Conservation (phyloP, 2,888 invertebrate genomes). For the Nebria brevicollis region DNA sequence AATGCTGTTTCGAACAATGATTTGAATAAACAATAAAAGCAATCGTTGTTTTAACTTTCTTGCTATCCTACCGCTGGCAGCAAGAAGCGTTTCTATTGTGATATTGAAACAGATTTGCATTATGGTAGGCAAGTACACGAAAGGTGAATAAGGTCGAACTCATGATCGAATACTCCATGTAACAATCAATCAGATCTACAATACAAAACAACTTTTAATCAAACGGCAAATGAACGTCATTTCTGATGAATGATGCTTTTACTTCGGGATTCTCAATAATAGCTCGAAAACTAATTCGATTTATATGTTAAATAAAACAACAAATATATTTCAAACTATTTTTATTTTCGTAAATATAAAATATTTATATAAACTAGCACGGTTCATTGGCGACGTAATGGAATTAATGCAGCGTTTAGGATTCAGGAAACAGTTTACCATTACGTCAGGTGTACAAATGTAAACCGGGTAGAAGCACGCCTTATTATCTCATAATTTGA, state of each 20-base stretch:
- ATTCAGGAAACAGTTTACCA: background rate
- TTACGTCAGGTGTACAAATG: background rate
- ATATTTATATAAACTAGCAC: no score
- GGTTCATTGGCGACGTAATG: background rate
- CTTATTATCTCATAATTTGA: constrained; percentile 3
- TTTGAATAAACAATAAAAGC: background rate
- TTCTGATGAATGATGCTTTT: background rate
- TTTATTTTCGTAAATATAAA: no score
- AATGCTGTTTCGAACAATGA: background rate
- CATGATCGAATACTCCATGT: background rate
- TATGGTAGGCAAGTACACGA: background rate
- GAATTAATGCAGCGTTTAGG: background rate
- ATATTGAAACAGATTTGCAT: background rate
- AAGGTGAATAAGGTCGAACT: background rate
- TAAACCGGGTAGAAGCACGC: background rate
- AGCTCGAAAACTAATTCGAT: no score
- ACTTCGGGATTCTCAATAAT: background rate
- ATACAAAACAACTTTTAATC: background rate
- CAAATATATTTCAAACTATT: no score
- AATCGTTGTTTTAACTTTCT: background rate
- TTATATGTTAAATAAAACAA: no score
- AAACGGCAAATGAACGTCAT: background rate
- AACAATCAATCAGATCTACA: background rate
- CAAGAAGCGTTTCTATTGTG: background rate
- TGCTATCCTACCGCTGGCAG: background rate